Evolutionary conservation across 1,140 invertebrate species (phyloP).

Genomic region (Schlechtendalia chinensis): DNA sequence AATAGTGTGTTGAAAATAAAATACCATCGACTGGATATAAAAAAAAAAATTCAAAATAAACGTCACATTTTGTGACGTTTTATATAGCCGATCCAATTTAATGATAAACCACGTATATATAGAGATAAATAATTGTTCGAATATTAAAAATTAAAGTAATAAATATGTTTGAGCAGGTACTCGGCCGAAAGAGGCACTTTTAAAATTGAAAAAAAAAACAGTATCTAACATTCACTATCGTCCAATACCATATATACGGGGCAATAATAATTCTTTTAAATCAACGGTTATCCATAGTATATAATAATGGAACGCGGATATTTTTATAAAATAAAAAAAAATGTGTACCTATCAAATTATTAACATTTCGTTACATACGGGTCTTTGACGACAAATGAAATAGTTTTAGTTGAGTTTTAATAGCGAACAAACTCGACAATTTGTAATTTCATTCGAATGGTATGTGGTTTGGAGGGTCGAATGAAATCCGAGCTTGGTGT

Average conservation of each 20-base stretch:
- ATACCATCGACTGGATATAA: constrained; percentile 1
- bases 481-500: constrained; percentile 12
- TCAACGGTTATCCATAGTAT: background rate
- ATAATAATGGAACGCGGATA: background rate
- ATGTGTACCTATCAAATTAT: background rate
- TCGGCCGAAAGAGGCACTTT: background rate
- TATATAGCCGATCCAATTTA: background rate
- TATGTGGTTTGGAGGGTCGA: background rate
- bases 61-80: constrained; percentile 15
- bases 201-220: background rate
- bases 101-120: constrained; percentile 28
- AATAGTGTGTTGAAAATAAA: background rate
- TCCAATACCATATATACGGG: background rate
- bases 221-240: background rate
- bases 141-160: constrained; percentile 6
- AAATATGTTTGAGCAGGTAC: background rate
- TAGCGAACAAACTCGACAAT: background rate
- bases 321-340: background rate
- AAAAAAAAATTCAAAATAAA: background rate
- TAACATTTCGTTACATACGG: too few relatives aligned
- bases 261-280: background rate
- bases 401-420: too few relatives aligned
- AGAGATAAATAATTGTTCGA: background rate
- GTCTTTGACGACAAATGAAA: background rate
- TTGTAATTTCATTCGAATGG: too few relatives aligned